phyloP scores from a whole-genome alignment of 2,888 invertebrate species.

The Pelosia muscerda region DNA sequence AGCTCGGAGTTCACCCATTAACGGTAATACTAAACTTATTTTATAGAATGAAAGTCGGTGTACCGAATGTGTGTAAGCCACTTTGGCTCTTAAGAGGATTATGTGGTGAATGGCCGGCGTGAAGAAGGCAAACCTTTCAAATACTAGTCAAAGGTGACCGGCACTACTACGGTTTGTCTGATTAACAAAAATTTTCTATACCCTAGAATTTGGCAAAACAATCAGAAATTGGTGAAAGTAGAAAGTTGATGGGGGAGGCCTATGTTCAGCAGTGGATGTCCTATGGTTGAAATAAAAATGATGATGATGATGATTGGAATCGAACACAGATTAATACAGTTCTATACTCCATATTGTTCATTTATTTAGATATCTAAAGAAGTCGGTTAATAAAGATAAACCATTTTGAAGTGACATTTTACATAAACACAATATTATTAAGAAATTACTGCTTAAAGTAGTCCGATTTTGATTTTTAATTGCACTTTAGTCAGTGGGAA shows the following conservation, averaged over 20 bases:
- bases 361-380: too few relatives aligned
- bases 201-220: conserved; percentile 18
- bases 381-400: too few relatives aligned
- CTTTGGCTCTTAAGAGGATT: conserved; percentile 57
- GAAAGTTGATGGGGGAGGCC: too few relatives aligned
- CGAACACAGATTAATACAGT: too few relatives aligned
- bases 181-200: conserved; percentile 31
- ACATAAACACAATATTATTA: too few relatives aligned
- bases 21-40: conserved; percentile 34
- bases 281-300: too few relatives aligned
- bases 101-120: conserved; percentile 55
- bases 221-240: background rate
- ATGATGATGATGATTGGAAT: background rate
- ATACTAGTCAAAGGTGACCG: conserved; percentile 48
- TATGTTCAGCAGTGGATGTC: too few relatives aligned
- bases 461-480: too few relatives aligned
- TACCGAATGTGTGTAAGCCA: conserved; percentile 49
- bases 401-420: too few relatives aligned
- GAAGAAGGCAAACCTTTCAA: conserved; percentile 56
- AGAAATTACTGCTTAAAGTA: too few relatives aligned
- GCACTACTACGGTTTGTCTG: conserved; percentile 50
- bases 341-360: too few relatives aligned
- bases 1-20: conserved; percentile 39
- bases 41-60: conserved; percentile 29
- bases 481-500: too few relatives aligned